These are phyloP conservation scores for Nymphalis io DNA, from an alignment of 1,140 invertebrate genomes.

Conservation along the genomic window DNA sequence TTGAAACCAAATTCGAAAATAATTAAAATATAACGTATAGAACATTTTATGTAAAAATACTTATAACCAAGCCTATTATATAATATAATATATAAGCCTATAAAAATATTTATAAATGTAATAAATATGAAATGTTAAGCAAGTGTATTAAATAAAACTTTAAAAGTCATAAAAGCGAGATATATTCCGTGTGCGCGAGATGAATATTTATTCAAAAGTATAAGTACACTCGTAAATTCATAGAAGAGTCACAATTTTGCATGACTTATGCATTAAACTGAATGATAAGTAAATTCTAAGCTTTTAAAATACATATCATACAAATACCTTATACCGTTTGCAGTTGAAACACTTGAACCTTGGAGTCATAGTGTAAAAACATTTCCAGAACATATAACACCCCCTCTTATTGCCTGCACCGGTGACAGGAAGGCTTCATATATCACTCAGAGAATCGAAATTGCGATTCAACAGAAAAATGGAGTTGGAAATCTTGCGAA, in stretches of 20 bases:
- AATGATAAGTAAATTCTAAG: neutral
- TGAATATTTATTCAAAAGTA: conserved; percentile 15
- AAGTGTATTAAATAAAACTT: conserved; percentile 7
- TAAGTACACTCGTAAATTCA: neutral
- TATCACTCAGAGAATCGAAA: too few relatives aligned
- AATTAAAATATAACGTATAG: too few relatives aligned
- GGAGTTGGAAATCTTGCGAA: too few relatives aligned
- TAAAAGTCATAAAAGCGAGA: conserved; percentile 9
- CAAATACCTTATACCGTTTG: too few relatives aligned
- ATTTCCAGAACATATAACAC: too few relatives aligned
- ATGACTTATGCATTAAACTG: neutral
- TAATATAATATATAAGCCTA: neutral
- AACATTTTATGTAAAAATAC: too few relatives aligned
- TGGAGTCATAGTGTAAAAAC: neutral
- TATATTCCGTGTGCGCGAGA: neutral
- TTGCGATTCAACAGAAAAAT: too few relatives aligned
- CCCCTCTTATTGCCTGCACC: too few relatives aligned
- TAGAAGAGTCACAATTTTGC: neutral
- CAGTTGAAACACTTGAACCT: too few relatives aligned
- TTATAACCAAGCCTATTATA: neutral
- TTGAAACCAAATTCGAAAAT: too few relatives aligned
- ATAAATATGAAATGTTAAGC: conserved; percentile 1
- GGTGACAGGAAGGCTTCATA: too few relatives aligned
- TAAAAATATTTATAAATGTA: neutral
- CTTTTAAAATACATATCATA: neutral